Conservation (phyloP, 2,797 vertebrate genomes). For the Gallirallus australis region DNA sequence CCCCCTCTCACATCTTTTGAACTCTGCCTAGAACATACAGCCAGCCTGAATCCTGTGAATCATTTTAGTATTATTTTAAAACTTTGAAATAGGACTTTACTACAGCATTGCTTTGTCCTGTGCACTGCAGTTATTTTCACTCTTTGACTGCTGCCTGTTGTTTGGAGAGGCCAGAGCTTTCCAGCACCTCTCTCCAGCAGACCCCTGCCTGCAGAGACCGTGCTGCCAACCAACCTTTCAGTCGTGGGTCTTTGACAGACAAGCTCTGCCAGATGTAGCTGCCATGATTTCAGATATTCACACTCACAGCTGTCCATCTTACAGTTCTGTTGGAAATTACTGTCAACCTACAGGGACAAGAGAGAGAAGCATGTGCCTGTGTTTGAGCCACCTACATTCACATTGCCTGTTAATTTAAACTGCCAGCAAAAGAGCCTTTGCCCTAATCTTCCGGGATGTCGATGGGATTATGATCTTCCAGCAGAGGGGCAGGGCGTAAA, state of each 20-base stretch:
- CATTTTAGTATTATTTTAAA: not conserved
- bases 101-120: not conserved
- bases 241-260: conserved; percentile 26
- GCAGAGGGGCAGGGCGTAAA: not conserved
- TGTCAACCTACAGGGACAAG: conserved; percentile 8
- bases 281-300: conserved; percentile 33
- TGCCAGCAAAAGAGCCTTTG: not conserved
- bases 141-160: not conserved
- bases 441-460: not conserved
- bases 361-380: not conserved
- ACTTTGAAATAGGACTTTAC: not conserved
- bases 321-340: conserved; percentile 28
- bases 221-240: conserved; percentile 20
- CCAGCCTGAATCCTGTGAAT: not conserved
- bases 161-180: conserved; percentile 17
- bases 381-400: not conserved
- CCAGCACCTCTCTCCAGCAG: not conserved
- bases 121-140: not conserved
- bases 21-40: not conserved
- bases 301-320: conserved; percentile 50
- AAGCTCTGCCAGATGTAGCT: conserved; percentile 36
- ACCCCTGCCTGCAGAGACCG: not conserved
- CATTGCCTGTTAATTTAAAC: not conserved
- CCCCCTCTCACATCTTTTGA: not conserved
- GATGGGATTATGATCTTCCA: not conserved